These are phyloP conservation scores for Thamnaconus septentrionalis DNA, from an alignment of 2,113 vertebrate species.

Conservation along the genomic window DNA sequence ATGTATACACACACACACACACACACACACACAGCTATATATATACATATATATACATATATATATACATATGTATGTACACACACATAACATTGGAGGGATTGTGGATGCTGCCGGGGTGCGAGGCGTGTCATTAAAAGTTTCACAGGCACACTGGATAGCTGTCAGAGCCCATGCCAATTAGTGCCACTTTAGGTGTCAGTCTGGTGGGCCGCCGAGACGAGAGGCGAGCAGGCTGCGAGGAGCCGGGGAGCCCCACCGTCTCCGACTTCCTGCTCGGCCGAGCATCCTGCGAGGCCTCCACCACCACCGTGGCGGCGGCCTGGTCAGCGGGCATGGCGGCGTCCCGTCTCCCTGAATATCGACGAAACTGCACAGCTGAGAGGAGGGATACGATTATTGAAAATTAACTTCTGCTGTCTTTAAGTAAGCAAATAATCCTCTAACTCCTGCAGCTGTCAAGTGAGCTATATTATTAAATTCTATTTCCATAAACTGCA, in stretches of 20 bases:
- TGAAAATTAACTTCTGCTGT: too few species aligned
- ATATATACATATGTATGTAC: too few species aligned
- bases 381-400: too few species aligned
- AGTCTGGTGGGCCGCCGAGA: slow-evolving; percentile 62
- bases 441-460: too few species aligned
- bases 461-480: too few species aligned
- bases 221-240: slow-evolving; percentile 43
- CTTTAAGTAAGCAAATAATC: too few species aligned
- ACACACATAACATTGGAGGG: slow-evolving; percentile 41
- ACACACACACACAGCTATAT: slow-evolving; percentile 48
- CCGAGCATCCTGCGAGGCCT: slow-evolving; percentile 53
- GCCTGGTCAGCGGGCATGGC: too few species aligned
- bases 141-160: slow-evolving; percentile 62
- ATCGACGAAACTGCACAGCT: too few species aligned
- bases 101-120: slow-evolving; percentile 56
- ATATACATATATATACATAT: too few species aligned
- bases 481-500: too few species aligned
- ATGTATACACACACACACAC: neutral
- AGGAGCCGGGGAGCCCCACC: slow-evolving; percentile 54
- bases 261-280: slow-evolving; percentile 56
- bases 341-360: too few species aligned
- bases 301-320: neutral
- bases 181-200: slow-evolving; percentile 76
- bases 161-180: slow-evolving; percentile 74
- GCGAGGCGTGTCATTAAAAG: slow-evolving; percentile 70